A percentile compares a stretch with the other conserved stretches of the same genome.
Conservation (phyloP, 2,113 vertebrate species). For the Bothrops jararaca region DNA sequence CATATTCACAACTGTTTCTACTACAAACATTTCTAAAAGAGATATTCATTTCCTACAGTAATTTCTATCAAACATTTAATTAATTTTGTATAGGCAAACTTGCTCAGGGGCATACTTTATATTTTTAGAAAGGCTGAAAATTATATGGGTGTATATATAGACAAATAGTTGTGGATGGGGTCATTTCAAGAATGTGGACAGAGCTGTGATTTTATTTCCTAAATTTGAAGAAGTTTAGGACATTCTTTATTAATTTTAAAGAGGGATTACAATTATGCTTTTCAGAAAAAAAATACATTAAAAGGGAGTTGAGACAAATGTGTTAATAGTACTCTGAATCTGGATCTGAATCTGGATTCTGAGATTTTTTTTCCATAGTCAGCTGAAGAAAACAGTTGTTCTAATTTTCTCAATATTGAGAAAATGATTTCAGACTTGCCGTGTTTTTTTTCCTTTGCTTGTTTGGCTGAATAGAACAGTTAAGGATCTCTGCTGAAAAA, state of each 20-base stretch:
- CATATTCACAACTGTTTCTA: background rate
- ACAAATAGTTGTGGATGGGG: background rate
- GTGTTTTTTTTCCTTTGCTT: background rate
- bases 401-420: background rate
- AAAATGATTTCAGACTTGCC: background rate
- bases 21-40: background rate
- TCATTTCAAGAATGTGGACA: background rate
- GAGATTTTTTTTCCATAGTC: too few species aligned
- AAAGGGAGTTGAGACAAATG: background rate
- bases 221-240: background rate
- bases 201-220: background rate
- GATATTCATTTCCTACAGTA: background rate
- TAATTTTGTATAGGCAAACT: background rate
- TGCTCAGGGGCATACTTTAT: background rate
- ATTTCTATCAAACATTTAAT: background rate
- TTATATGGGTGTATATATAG: background rate
- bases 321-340: background rate
- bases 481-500: background rate
- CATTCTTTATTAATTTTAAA: background rate
- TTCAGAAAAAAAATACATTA: background rate
- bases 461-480: background rate
- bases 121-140: background rate
- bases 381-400: background rate
- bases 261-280: background rate
- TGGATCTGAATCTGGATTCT: background rate